Conservation (phyloP, 2,888 invertebrate species). For the Cheilosia scutellata region DNA sequence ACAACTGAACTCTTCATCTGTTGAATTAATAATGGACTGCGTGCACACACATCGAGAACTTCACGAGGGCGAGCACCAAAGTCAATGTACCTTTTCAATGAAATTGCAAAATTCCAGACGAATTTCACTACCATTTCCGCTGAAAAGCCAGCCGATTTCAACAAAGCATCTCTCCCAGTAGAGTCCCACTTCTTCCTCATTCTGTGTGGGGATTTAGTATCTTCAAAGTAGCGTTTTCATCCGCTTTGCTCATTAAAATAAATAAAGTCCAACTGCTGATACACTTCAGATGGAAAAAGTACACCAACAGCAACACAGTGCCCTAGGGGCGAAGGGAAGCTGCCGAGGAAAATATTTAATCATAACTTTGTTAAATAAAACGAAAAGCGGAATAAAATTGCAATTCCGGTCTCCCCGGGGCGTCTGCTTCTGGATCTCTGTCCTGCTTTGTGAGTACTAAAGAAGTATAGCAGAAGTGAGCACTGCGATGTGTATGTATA, state of each 20-base stretch:
- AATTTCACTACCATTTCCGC: slow-evolving; percentile 16
- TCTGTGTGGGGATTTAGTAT: too few relatives aligned
- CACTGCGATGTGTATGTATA: too few relatives aligned
- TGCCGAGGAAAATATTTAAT: too few relatives aligned
- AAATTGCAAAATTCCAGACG: slow-evolving; percentile 28
- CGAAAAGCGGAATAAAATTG: neutral
- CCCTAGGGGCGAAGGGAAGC: too few relatives aligned
- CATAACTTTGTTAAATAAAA: neutral
- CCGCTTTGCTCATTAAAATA: slow-evolving; percentile 30
- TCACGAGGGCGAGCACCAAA: neutral
- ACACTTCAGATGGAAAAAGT: slow-evolving; percentile 3
- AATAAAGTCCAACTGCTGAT: slow-evolving; percentile 16
- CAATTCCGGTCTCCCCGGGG: slow-evolving; percentile 8
- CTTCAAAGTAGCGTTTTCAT: slow-evolving; percentile 6
- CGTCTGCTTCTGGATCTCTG: neutral
- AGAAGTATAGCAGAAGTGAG: neutral
- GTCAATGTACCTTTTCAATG: slow-evolving; percentile 27
- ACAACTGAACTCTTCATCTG: too few relatives aligned
- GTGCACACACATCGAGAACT: too few relatives aligned
- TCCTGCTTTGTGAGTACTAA: slow-evolving; percentile 18
- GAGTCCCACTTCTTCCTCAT: too few relatives aligned
- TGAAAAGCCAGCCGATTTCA: neutral
- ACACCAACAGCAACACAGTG: neutral
- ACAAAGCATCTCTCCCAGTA: too few relatives aligned
- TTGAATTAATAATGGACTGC: too few relatives aligned